Conservation (phyloP, 1,140 invertebrate species). For the Paramacrobiotus metropolitanus region DNA sequence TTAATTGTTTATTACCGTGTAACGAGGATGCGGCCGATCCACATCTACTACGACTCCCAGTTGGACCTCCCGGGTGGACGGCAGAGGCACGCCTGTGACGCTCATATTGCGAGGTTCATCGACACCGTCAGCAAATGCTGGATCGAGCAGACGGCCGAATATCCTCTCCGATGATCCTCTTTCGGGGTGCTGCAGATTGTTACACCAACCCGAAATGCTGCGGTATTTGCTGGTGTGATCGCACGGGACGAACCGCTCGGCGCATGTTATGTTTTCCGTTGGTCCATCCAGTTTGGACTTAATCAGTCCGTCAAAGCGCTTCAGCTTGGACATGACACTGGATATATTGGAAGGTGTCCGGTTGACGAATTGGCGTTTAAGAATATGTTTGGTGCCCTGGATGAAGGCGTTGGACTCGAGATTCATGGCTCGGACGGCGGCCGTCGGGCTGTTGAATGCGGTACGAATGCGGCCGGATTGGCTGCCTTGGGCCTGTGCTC, state of each 20-base stretch:
- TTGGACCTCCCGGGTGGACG: conserved; percentile 55
- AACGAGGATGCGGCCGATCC: conserved; percentile 41
- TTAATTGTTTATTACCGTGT: too few relatives aligned
- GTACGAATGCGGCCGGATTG: neutral
- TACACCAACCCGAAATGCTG: conserved; percentile 61
- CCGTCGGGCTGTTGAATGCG: neutral
- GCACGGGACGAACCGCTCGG: conserved; percentile 30
- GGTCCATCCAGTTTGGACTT: neutral
- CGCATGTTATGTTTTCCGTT: neutral
- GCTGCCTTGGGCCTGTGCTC: neutral
- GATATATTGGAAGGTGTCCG: neutral
- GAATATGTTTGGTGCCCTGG: neutral
- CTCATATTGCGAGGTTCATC: conserved; percentile 45
- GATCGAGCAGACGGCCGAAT: conserved; percentile 56
- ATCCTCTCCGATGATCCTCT: conserved; percentile 44
- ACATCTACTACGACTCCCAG: conserved; percentile 66
- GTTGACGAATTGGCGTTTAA: neutral
- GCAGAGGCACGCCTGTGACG: conserved; percentile 43
- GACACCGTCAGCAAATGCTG: conserved; percentile 68
- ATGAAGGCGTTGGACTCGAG: neutral
- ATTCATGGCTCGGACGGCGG: neutral
- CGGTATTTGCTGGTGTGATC: conserved; percentile 55
- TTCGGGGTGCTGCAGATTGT: conserved; percentile 61
- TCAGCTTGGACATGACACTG: neutral
- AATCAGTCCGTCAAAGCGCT: neutral